phyloP scores from a whole-genome alignment of 1,140 invertebrate genomes.

The Apis laboriosa region DNA sequence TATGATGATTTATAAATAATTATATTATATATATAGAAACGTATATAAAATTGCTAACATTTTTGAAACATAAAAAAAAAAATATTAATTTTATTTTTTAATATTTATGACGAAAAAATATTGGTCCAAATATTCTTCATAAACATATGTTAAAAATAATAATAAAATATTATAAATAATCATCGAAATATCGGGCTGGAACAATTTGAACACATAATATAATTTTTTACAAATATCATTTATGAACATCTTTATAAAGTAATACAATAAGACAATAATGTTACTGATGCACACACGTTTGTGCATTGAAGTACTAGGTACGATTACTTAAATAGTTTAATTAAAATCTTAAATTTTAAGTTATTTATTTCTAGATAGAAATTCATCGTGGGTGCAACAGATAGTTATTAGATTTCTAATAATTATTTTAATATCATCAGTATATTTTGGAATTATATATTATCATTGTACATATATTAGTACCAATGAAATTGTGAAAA shows the following conservation, averaged over 20 bases:
- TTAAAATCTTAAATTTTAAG: not conserved
- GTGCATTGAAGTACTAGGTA: not conserved
- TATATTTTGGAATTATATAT: slow-evolving; percentile 28
- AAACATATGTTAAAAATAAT: not conserved
- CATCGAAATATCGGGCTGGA: not conserved
- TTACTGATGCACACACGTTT: not conserved
- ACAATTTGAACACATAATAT: not conserved
- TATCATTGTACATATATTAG: slow-evolving; percentile 20
- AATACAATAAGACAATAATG: slow-evolving; percentile 35
- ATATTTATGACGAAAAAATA: not conserved
- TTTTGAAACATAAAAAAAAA: not conserved
- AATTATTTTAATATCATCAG: slow-evolving; percentile 17
- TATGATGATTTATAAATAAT: not conserved
- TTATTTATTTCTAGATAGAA: slow-evolving; percentile 41
- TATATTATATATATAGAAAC: not conserved
- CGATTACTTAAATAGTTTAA: slow-evolving; percentile 13
- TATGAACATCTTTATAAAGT: slow-evolving; percentile 8
- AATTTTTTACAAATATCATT: slow-evolving; percentile 7
- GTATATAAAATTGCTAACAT: not conserved
- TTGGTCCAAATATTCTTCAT: slow-evolving; percentile 18
- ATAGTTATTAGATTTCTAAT: slow-evolving; percentile 8
- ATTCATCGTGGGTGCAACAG: slow-evolving; percentile 15
- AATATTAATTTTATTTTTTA: not conserved
- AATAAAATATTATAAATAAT: not conserved
- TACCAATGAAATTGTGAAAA: not conserved